Evolutionary conservation across 92 coral and sea anemone genomes (phyloP).

Genomic region (Montipora capitata): DNA sequence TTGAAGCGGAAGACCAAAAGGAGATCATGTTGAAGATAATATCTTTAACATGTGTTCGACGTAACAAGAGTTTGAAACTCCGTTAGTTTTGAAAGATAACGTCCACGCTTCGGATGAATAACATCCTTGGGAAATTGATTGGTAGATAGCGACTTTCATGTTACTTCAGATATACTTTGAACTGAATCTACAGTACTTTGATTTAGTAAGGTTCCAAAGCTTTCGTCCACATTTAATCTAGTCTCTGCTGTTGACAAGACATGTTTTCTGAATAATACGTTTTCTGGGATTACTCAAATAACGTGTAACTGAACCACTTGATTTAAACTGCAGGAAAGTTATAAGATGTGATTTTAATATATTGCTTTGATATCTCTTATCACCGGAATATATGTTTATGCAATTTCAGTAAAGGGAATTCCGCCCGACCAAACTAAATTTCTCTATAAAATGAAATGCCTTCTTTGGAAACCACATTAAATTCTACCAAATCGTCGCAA

Average conservation of each 20-base stretch:
- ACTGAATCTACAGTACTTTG: background rate
- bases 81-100: constrained; percentile 6
- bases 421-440: constrained; percentile 21
- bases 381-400: background rate
- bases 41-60: constrained; percentile 1
- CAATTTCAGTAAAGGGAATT: constrained; percentile 22
- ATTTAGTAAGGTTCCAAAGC: background rate
- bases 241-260: background rate
- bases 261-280: background rate
- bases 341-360: background rate
- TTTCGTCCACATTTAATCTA: too few species aligned
- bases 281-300: too few species aligned
- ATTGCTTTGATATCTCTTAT: constrained; percentile 17
- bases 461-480: background rate
- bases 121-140: constrained; percentile 2
- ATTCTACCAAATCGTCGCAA: too few species aligned
- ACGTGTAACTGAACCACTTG: background rate
- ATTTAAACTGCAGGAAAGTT: background rate
- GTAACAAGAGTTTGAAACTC: constrained; percentile 3
- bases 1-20: constrained; percentile 10
- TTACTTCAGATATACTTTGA: background rate
- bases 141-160: constrained; percentile 13
- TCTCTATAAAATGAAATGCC: constrained; percentile 13
- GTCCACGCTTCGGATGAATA: constrained; percentile 7
- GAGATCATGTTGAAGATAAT: constrained; percentile 18